These are phyloP conservation scores for Champsocephalus esox DNA, from an alignment of 2,797 vertebrate genomes.

Conservation along the genomic window DNA sequence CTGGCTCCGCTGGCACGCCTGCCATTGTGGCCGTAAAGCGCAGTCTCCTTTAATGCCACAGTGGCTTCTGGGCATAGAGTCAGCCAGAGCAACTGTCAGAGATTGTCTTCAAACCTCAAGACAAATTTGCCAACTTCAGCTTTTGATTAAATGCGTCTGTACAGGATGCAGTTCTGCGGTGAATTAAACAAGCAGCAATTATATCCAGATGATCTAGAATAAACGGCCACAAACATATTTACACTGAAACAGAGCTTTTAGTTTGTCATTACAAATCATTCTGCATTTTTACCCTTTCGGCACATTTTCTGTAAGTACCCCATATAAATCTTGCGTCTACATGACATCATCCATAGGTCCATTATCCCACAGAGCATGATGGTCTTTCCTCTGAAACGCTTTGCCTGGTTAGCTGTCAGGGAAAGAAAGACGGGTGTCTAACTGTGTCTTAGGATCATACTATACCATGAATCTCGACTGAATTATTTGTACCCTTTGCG, in stretches of 20 bases:
- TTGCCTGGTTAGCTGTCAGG: slow-evolving; percentile 45
- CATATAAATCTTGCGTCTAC: slow-evolving; percentile 23
- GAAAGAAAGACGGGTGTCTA: slow-evolving; percentile 65
- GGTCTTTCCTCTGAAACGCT: slow-evolving; percentile 29
- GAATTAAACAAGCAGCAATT: slow-evolving; percentile 60
- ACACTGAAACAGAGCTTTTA: slow-evolving; percentile 39
- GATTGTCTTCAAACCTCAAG: slow-evolving; percentile 64
- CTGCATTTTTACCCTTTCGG: slow-evolving; percentile 24
- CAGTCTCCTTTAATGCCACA: slow-evolving; percentile 56
- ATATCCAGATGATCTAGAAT: slow-evolving; percentile 64
- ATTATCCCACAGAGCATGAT: slow-evolving; percentile 29
- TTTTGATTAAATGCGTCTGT: slow-evolving; percentile 65
- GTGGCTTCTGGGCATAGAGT: slow-evolving; percentile 66
- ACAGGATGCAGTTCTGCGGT: slow-evolving; percentile 47
- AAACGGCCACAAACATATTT: slow-evolving; percentile 37
- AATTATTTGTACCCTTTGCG: slow-evolving; percentile 71
- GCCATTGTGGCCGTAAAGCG: slow-evolving; percentile 72
- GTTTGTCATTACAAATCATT: slow-evolving; percentile 28
- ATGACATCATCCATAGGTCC: slow-evolving; percentile 45
- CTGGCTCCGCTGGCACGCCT: slow-evolving; percentile 64
- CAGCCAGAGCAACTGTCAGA: slow-evolving; percentile 69
- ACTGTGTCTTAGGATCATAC: slow-evolving; percentile 59
- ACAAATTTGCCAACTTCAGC: slow-evolving; percentile 70
- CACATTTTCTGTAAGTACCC: slow-evolving; percentile 27
- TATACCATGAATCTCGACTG: slow-evolving; percentile 63